Percentiles rank a stretch among this genome's conserved stretches.
Evolutionary conservation across 2,113 vertebrate genomes (phyloP).

Genomic region (Orycteropus afer): DNA sequence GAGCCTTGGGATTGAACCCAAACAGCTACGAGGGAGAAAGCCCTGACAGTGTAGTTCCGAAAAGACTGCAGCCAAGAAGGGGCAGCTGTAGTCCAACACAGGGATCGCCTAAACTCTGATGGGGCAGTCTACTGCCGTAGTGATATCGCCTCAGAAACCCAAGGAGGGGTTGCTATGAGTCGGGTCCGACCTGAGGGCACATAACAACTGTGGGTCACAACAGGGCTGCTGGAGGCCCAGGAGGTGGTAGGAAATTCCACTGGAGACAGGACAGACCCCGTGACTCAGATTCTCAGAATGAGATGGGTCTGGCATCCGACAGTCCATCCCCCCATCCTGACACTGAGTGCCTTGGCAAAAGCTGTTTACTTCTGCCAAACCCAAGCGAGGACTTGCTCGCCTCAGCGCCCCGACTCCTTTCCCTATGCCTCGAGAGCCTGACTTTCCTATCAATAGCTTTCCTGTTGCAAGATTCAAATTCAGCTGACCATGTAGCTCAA

Average conservation of each 20-base stretch:
- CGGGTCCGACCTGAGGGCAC: neutral
- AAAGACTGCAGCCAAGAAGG: too few species aligned
- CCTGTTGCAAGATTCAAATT: neutral
- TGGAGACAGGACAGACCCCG: neutral
- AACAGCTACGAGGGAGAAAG: too few species aligned
- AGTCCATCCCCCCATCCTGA: neutral
- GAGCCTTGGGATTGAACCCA: neutral
- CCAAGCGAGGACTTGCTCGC: conserved; percentile 51
- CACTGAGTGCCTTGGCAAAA: conserved; percentile 1
- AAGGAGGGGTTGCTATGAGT: too few species aligned
- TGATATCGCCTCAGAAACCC: too few species aligned
- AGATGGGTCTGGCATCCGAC: too few species aligned
- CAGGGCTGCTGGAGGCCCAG: neutral
- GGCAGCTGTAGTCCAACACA: too few species aligned
- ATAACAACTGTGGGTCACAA: too few species aligned
- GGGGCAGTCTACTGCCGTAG: too few species aligned
- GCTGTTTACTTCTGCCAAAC: conserved; percentile 58
- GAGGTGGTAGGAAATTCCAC: neutral
- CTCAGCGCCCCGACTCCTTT: neutral
- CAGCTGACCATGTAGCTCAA: neutral
- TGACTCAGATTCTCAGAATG: neutral
- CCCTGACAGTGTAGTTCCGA: too few species aligned
- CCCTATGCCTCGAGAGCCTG: neutral
- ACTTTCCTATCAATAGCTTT: neutral
- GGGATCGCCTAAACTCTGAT: too few species aligned